Percentiles rank a stretch among this genome's conserved stretches.
Evolutionary conservation across 2,113 vertebrate genomes (phyloP).

Genomic region (Pedionomus torquatus): DNA sequence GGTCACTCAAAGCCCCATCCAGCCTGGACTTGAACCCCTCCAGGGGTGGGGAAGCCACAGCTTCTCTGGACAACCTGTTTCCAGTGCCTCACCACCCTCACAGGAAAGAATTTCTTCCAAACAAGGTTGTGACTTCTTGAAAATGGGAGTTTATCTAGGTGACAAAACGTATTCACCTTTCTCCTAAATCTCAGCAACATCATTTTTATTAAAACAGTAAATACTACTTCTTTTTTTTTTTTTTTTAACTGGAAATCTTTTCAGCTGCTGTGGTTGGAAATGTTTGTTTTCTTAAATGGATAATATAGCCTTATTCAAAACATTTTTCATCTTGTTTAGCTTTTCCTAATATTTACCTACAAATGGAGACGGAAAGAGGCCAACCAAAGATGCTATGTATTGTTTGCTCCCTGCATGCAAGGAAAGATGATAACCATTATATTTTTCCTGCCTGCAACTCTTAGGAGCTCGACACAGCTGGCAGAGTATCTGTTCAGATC

Average conservation of each 20-base stretch:
- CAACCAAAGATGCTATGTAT: neutral
- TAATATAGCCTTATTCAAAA: neutral
- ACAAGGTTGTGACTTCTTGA: neutral
- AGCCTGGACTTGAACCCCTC: too few relatives aligned
- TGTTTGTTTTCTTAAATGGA: neutral
- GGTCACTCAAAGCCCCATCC: too few relatives aligned
- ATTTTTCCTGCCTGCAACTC: neutral
- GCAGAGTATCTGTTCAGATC: neutral
- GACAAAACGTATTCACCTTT: neutral
- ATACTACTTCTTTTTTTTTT: neutral
- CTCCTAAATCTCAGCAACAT: neutral
- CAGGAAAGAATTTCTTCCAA: neutral
- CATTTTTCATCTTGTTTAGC: neutral
- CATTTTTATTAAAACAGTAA: neutral
- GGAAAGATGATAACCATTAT: neutral
- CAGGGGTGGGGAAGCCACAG: too few relatives aligned
- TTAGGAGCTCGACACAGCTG: conserved; percentile 32
- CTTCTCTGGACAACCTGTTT: too few relatives aligned
- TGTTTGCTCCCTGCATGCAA: neutral
- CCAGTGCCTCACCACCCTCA: too few relatives aligned
- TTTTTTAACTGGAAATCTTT: neutral
- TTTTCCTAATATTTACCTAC: neutral
- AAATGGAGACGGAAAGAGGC: neutral
- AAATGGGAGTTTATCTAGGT: neutral
- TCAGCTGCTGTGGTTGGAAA: neutral